These are phyloP conservation scores for Eulemur albifrons DNA, from an alignment of 2,797 vertebrate genomes.

Conservation along the genomic window DNA sequence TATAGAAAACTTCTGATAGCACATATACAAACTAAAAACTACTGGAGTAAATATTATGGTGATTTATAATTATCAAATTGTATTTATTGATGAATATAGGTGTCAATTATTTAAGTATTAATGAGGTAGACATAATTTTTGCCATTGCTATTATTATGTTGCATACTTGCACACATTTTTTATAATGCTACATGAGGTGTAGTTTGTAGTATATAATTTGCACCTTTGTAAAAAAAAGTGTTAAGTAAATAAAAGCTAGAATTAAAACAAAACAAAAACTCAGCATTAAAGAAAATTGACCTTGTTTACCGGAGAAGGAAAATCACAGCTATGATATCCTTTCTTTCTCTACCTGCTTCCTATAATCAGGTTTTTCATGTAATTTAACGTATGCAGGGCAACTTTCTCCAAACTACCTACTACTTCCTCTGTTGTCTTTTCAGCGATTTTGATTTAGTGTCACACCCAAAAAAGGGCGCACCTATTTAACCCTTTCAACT, in stretches of 20 bases:
- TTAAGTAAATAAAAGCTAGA: background rate
- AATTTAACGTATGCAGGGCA: conserved; percentile 68
- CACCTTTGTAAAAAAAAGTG: background rate
- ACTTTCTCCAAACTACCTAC: conserved; percentile 72
- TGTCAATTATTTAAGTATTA: background rate
- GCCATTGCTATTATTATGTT: background rate
- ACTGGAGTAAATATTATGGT: background rate
- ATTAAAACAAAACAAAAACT: conserved; percentile 21
- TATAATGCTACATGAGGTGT: background rate
- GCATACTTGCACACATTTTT: background rate
- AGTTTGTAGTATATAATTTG: conserved; percentile 1
- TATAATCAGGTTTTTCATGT: conserved; percentile 52
- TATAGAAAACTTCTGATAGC: conserved; percentile 12
- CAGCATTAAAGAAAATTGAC: background rate
- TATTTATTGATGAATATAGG: background rate
- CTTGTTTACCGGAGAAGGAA: background rate
- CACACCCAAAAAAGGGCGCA: conserved; percentile 79
- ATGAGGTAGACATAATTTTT: background rate
- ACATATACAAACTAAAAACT: background rate
- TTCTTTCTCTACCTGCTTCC: background rate
- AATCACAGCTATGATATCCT: background rate
- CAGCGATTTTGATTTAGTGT: conserved; percentile 75
- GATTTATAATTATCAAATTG: background rate
- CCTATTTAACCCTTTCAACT: conserved; percentile 83
- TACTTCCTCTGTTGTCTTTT: conserved; percentile 72